phyloP scores from a whole-genome alignment of 2,888 invertebrate species.

The Galerucella calmariensis region DNA sequence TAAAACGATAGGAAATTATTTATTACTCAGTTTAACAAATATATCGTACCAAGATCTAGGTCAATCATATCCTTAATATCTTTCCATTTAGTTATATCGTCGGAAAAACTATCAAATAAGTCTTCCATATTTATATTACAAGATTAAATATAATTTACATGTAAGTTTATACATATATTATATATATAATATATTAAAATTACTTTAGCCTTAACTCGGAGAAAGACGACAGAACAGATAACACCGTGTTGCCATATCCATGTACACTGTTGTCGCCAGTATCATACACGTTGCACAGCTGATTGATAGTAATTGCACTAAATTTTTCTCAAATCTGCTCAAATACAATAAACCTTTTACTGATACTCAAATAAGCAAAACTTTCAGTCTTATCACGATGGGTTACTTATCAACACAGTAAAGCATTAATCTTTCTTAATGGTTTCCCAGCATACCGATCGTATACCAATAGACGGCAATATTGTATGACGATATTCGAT shows the following conservation, averaged over 20 bases:
- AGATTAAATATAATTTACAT: conserved; percentile 26
- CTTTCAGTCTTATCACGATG: neutral
- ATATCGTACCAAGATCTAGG: conserved; percentile 43
- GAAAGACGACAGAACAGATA: conserved; percentile 31
- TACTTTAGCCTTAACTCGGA: conserved; percentile 24
- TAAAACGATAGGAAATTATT: conserved; percentile 8
- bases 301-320: neutral
- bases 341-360: neutral
- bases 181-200: conserved; percentile 23
- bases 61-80: conserved; percentile 43
- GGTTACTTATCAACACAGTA: too few species aligned
- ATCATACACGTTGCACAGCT: conserved; percentile 12
- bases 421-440: too few species aligned
- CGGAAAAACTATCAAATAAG: conserved; percentile 45
- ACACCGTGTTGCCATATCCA: conserved; percentile 16
- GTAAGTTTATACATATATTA: too few species aligned
- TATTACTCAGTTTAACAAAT: conserved; percentile 23
- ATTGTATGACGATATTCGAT: too few species aligned
- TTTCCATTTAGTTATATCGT: conserved; percentile 48
- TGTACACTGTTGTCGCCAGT: conserved; percentile 22
- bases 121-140: conserved; percentile 42
- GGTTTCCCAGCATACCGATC: too few species aligned
- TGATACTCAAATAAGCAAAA: neutral
- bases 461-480: too few species aligned
- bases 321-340: neutral